These are phyloP conservation scores for Esox niger DNA, from an alignment of 2,113 vertebrate species.

Conservation along the genomic window DNA sequence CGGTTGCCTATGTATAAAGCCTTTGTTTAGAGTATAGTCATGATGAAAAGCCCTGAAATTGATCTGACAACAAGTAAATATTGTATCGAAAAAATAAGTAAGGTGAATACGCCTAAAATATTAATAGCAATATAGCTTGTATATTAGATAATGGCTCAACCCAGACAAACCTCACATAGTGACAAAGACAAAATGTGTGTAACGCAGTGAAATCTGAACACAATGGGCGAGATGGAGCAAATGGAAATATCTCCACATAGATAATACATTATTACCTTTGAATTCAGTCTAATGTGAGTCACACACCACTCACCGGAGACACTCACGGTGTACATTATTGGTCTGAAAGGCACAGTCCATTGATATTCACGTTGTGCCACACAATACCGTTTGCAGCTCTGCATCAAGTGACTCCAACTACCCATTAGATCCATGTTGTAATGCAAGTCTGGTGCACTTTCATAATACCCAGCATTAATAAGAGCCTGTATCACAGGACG, in stretches of 20 bases:
- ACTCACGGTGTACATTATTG: conserved; percentile 29
- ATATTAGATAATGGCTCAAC: neutral
- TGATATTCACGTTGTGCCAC: conserved; percentile 46
- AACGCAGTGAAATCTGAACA: neutral
- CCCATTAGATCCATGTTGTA: conserved; percentile 31
- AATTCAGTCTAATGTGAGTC: conserved; percentile 29
- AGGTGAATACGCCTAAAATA: conserved; percentile 65
- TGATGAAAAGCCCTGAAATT: conserved; percentile 74
- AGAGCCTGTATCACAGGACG: conserved; percentile 17
- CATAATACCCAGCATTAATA: conserved; percentile 37
- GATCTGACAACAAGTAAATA: conserved; percentile 76
- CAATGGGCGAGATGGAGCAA: neutral
- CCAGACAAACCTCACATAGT: neutral
- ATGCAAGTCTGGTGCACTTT: conserved; percentile 49
- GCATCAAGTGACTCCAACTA: conserved; percentile 55
- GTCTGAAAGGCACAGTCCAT: conserved; percentile 30
- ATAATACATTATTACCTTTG: conserved; percentile 35
- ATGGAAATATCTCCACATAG: conserved; percentile 25
- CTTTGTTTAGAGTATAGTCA: conserved; percentile 47
- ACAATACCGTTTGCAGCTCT: conserved; percentile 41
- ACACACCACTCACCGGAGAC: neutral
- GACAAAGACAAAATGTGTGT: neutral
- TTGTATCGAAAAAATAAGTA: conserved; percentile 74
- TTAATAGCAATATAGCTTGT: conserved; percentile 46
- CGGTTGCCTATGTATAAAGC: conserved; percentile 47